Percentiles rank a stretch among this genome's conserved stretches.
These are phyloP conservation scores for Sarcophaga bullata DNA, from an alignment of 1,140 invertebrate genomes.

Conservation along the genomic window DNA sequence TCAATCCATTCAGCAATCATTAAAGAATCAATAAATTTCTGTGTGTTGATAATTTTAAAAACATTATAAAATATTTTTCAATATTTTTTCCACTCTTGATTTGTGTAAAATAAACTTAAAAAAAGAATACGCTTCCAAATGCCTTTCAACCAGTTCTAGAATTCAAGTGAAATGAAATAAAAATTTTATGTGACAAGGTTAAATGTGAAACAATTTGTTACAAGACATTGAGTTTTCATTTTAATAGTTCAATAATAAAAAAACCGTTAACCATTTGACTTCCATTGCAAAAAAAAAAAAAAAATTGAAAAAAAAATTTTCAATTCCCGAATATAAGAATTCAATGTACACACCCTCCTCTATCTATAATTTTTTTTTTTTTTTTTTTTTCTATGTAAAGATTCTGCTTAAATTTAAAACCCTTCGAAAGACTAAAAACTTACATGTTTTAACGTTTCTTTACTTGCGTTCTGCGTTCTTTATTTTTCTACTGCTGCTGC, in stretches of 20 bases:
- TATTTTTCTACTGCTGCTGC: no score
- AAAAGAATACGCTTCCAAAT: background rate
- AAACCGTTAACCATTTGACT: constrained; percentile 7
- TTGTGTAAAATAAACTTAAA: background rate
- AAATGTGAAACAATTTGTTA: constrained; percentile 22
- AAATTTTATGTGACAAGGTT: constrained; percentile 10
- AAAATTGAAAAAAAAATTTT: background rate
- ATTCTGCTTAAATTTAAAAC: background rate
- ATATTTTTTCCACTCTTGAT: background rate
- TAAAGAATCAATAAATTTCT: constrained; percentile 7
- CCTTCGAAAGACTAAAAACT: no score
- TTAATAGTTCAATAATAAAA: constrained; percentile 27
- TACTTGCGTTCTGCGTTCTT: no score
- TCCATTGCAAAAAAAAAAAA: background rate
- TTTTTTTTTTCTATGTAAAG: no score
- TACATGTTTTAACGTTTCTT: no score
- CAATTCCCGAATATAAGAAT: no score
- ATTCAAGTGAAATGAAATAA: background rate
- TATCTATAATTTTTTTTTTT: background rate
- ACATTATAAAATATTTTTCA: background rate
- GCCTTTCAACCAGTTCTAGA: background rate
- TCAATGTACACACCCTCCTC: background rate
- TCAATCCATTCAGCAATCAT: no score
- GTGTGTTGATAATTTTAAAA: constrained; percentile 5
- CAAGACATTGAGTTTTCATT: constrained; percentile 11